Evolutionary conservation across 2,797 vertebrate species (phyloP), one percentile per base, ranked within the genome.

Genomic region (Merluccius polli): DNA sequence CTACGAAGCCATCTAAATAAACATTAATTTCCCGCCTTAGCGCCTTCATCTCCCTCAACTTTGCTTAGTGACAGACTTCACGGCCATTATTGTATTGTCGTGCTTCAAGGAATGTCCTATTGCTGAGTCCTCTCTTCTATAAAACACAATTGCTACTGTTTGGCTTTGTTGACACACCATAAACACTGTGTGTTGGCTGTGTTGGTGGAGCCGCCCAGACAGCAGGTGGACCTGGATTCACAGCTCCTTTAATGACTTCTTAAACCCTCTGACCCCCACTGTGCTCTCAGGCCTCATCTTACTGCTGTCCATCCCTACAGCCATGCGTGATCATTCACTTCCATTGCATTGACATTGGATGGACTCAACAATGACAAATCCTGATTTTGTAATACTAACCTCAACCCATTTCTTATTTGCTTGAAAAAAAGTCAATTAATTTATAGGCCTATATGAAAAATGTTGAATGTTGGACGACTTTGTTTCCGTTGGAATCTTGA

Each of bases 231-330:
- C 75, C 0, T 70, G 79, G 59, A 78, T 74, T 18, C n/a, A 29
- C 71, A 73, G 75, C 78, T 80, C 74, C 65, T 86, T 73, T 69
- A 3, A 5, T 74, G 81, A 83, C 82, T 15, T 71, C 71, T 77
- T 78, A 84, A 87, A 88, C 85, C 84, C 72, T 0, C 79, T 73
- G 86, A 89, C 86, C 85, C 70, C 16, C 59, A 2, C 79, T 74
- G 15, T 16, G n/a, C 24, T 72, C 73, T 72, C 44, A 31, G 33
- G 77, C 36, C 68, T 70, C 13, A 27, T 44, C 18, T 5, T 11
- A 27, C 70, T 16, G 52, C 70, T 29, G 29, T 33, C 5, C 70
- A 9, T 36, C 36, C 59, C n/a, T 24, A 13, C 59, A 65, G 59
- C 24, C 10, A 65, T 2, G 24, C n/a, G 52, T n/a, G 11, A 38